These are phyloP conservation scores for Cichladusa arquata DNA, from an alignment of 2,113 vertebrate species.

Conservation along the genomic window DNA sequence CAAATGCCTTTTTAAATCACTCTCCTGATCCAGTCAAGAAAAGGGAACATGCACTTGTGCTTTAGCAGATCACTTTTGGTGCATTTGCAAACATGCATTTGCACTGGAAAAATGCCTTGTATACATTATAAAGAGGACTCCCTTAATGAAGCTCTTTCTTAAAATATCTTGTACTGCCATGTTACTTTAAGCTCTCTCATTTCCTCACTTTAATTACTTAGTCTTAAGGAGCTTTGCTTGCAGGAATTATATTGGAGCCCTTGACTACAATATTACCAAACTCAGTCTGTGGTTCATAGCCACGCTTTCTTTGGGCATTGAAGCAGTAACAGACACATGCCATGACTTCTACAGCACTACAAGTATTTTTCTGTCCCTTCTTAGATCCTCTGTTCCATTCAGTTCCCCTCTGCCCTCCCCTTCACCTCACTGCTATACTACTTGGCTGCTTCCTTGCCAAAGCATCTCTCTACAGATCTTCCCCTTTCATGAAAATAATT, in stretches of 20 bases:
- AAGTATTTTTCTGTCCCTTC: not conserved
- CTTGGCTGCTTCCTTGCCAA: not conserved
- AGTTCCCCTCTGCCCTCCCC: not conserved
- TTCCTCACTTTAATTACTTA: slow-evolving; percentile 5
- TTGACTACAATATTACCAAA: not conserved
- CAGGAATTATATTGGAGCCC: not conserved
- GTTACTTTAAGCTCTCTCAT: not conserved
- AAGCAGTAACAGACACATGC: not conserved
- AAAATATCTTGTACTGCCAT: not conserved
- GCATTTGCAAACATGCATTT: not conserved
- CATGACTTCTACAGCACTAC: not conserved
- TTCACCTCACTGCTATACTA: not conserved
- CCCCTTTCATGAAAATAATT: not conserved
- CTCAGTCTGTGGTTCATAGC: not conserved
- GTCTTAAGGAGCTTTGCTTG: slow-evolving; percentile 21
- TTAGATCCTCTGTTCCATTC: not conserved
- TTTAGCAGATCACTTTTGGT: not conserved
- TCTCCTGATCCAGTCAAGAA: not conserved
- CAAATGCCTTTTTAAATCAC: not conserved
- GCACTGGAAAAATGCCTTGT: not conserved
- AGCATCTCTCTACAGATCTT: not conserved
- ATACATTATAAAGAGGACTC: not conserved
- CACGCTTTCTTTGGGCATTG: not conserved
- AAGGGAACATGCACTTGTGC: not conserved
- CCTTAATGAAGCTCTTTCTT: not conserved